Conservation (phyloP, 2,113 vertebrate genomes). For the Gopherus flavomarginatus region DNA sequence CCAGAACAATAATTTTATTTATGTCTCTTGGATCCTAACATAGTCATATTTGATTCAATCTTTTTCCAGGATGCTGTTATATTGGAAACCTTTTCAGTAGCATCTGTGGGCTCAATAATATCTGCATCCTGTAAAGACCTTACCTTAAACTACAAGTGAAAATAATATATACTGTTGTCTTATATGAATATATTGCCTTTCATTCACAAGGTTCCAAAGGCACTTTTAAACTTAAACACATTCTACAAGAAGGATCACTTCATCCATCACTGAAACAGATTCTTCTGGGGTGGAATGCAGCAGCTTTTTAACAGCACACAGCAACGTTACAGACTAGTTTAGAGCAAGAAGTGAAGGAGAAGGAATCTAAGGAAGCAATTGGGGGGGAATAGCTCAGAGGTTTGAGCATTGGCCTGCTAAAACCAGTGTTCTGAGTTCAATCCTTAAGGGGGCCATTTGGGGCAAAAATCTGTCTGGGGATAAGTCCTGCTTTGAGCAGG, state of each 20-base stretch:
- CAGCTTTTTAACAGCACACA: conserved; percentile 66
- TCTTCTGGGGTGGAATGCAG: conserved; percentile 53
- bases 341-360: not conserved
- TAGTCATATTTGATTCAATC: conserved; percentile 7
- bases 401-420: no score
- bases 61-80: not conserved
- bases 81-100: conserved; percentile 28
- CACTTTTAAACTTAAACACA: conserved; percentile 18
- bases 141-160: conserved; percentile 30
- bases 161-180: conserved; percentile 9
- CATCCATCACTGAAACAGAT: conserved; percentile 13
- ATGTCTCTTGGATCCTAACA: not conserved
- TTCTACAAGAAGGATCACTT: conserved; percentile 21
- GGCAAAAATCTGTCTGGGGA: no score
- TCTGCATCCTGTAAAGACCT: conserved; percentile 5
- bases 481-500: no score
- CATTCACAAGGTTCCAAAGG: not conserved
- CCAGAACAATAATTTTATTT: conserved; percentile 36
- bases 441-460: no score
- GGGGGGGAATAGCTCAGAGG: no score
- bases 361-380: no score
- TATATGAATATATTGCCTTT: not conserved
- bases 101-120: conserved; percentile 36
- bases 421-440: no score
- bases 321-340: not conserved